Base-by-base conservation (phyloP, 2,113 vertebrate species). In the Corapipo altera region DNA sequence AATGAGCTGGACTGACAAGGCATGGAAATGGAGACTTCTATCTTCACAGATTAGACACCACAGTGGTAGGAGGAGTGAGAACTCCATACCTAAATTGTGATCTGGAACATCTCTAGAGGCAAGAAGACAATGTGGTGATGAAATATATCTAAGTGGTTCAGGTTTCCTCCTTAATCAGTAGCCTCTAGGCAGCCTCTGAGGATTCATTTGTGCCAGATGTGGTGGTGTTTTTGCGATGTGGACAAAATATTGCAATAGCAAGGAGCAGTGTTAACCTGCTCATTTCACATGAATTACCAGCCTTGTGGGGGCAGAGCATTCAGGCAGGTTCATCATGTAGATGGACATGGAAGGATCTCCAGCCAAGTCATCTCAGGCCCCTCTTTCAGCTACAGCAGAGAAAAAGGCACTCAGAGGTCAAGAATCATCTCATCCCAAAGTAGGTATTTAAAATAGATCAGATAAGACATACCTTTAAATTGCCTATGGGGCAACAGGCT, bases 51-150 rank as follows among this genome's bases (percentile, higher is more conserved):
- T 84, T 75, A 92, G 70, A 81, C 85, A 33, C 77, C 44, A 78
- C 48, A 82, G 76, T 64, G 33, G 67, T 77, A 91, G 86, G 80
- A 91, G 51, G 55, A 95, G 65, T 77, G 83, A 96, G 76, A 95
- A n/a, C 48, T 81, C 65, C 44, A 28, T 95, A 66, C 76, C 44
- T 84, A n/a, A 85, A 48, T 84, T 74, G 76, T 81, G 73, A 87
- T 91, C 48, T 89, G 73, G 84, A 92, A 81, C 52, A 85, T 75
- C 69, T 95, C 91, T 94, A 75, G 66, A 94, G 80, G 80, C 76
- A 95, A 89, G 76, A 89, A 74, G 61, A 75, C 81, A 59, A 77
- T 21, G 44, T 55, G 84, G 69, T 86, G 70, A 90, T 93, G 89
- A 91, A 91, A 91, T 67, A 48, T 83, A 77, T 70, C 69, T 59